Evolutionary conservation across 2,888 invertebrate genomes (phyloP), one percentile per base, ranked within the genome.

Genomic region (Acrobasis repandana): DNA sequence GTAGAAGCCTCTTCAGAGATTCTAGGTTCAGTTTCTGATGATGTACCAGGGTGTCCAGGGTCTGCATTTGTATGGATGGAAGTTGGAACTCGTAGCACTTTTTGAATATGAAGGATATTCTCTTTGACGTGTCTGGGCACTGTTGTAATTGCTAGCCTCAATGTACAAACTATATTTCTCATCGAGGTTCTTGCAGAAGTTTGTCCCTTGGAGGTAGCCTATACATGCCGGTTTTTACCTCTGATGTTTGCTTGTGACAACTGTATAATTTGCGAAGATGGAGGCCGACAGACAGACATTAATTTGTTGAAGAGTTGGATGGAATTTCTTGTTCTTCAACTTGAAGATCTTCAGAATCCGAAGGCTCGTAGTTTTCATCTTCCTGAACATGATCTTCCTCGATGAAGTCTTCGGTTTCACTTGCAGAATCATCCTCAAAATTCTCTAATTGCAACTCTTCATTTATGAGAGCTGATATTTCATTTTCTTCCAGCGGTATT

Each of bases 371-470:
- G 56, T 65, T 60, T 62, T 65, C 62, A 50, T 64, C 62, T 56
- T 62, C 62, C 58, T 62, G 62, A 58, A 62, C 64, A 60, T 62
- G 57, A 60, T 62, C 61, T 64, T 64, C 59, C 59, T 52, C 46
- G 51, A 64, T 49, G 54, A 54, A 46, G 51, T 64, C 64, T 61
- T 64, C 64, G 50, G 46, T 63, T 36, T 63, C n/a, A n/a, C n/a
- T n/a, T n/a, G n/a, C 61, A 56, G 47, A 47, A 47, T 47, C 47
- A 16, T 47, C 16, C 47, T 47, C 47, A 9, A 47, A 47, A 47
- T 47, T 16, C 47, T 9, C 47, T 47, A 16, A 47, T 47, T 47
- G n/a, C 6, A 47, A 16, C n/a, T 14, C 47, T 47, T 47, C 16
- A 18, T 36, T 36, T 54, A 54, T 54, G 3, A n/a, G n/a, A 36